These are phyloP conservation scores for Allophyes oxyacanthae DNA, from an alignment of 2,888 invertebrate genomes.

Conservation along the genomic window DNA sequence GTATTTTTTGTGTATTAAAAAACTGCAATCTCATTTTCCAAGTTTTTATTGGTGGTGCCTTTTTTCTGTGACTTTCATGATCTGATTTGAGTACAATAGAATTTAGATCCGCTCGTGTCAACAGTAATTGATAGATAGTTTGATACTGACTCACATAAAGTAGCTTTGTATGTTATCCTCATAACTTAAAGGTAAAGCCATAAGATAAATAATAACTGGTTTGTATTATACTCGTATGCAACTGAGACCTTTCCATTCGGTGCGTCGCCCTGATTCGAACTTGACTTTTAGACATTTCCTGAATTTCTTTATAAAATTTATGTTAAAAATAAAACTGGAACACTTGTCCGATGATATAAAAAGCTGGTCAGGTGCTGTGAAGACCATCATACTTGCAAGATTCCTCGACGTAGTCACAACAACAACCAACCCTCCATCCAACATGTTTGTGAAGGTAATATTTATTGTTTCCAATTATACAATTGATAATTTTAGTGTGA, in stretches of 20 bases:
- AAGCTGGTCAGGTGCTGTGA: constrained; percentile 48
- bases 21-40: constrained; percentile 51
- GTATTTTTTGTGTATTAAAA: constrained; percentile 59
- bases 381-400: constrained; percentile 73
- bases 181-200: constrained; percentile 14
- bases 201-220: constrained; percentile 50
- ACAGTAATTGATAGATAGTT: constrained; percentile 7
- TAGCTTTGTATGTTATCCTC: neutral
- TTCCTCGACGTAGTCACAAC: constrained; percentile 77
- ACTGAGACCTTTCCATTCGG: constrained; percentile 64
- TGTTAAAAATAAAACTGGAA: constrained; percentile 73
- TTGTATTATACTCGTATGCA: constrained; percentile 37
- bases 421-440: constrained; percentile 56
- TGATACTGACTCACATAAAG: constrained; percentile 4
- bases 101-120: constrained; percentile 40
- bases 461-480: neutral
- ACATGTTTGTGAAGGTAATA: constrained; percentile 84
- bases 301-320: constrained; percentile 74
- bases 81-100: constrained; percentile 21
- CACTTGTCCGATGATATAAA: constrained; percentile 73
- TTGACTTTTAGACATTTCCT: constrained; percentile 86
- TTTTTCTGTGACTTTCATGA: constrained; percentile 8
- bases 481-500: neutral
- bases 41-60: constrained; percentile 26
- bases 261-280: constrained; percentile 75